These are phyloP conservation scores for Apolygus lucorum DNA, from an alignment of 1,140 invertebrate species.

Conservation along the genomic window DNA sequence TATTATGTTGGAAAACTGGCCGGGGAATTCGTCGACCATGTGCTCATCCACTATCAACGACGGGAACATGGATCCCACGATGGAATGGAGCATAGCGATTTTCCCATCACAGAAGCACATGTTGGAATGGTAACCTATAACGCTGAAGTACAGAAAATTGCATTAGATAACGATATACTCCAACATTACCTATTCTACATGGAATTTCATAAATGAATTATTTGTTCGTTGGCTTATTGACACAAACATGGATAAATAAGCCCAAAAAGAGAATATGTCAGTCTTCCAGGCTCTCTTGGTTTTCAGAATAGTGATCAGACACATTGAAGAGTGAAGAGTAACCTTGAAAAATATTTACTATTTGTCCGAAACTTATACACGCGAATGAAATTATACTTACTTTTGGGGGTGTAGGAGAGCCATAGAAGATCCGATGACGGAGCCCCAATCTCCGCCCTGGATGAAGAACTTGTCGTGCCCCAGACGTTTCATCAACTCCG, in stretches of 20 bases:
- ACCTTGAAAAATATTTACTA: too few relatives aligned
- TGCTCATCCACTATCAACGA: slow-evolving; percentile 48
- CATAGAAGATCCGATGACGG: slow-evolving; percentile 49
- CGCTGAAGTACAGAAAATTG: too few relatives aligned
- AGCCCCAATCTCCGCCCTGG: slow-evolving; percentile 82
- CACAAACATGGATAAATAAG: too few relatives aligned
- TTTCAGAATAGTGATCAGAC: too few relatives aligned
- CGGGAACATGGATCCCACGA: slow-evolving; percentile 49
- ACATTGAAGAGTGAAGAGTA: too few relatives aligned
- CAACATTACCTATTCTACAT: too few relatives aligned
- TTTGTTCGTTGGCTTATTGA: too few relatives aligned
- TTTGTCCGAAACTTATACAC: background rate
- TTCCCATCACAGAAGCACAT: slow-evolving; percentile 44
- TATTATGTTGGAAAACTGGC: slow-evolving; percentile 44
- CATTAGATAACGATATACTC: too few relatives aligned
- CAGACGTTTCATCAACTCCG: slow-evolving; percentile 44
- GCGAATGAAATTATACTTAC: slow-evolving; percentile 34
- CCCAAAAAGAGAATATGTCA: too few relatives aligned
- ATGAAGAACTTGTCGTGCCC: slow-evolving; percentile 66
- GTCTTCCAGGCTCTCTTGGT: too few relatives aligned
- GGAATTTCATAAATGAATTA: too few relatives aligned
- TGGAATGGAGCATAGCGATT: slow-evolving; percentile 41
- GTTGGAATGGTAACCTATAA: slow-evolving; percentile 58
- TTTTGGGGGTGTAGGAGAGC: slow-evolving; percentile 57
- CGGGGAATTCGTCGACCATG: slow-evolving; percentile 41